Base-by-base conservation (phyloP, 2,888 invertebrate species). In the Cantharis lateralis region DNA sequence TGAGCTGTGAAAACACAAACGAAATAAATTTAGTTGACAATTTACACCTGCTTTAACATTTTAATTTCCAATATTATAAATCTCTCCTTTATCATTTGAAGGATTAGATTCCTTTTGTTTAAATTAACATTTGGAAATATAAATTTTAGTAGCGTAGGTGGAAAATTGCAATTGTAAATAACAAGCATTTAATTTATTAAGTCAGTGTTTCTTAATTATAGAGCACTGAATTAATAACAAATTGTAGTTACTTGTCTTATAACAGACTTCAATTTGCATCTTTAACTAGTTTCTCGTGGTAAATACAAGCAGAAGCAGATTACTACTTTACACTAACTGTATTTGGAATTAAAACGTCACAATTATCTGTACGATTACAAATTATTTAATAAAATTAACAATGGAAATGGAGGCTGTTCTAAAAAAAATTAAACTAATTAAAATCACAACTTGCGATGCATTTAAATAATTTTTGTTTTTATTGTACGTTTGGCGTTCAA, bases 261-360 rank as follows among this genome's bases (percentile, higher is more conserved):
- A 84, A 80, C 82, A 84, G 82, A 82, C 84, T 83, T 84, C 84
- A 85, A 85, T 85, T 85, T 85, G 83, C 85, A 85, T 85, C 82
- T 82, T 83, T 84, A 85, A 85, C 84, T 84, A 85, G 82, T 80
- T 81, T 82, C 81, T 80, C 78, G 77, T 80, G 77, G 81, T 80
- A 82, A 83, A 82, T 83, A 81, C 81, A 81, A 73, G 72, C 71
- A 78, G 76, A 74, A 79, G 81, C 80, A 81, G 76, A 66, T 66
- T 66, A 66, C 18, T 66, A 24, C 24, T 66, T 66, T 66, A 66
- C 64, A 24, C 64, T 66, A 66, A 66, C 64, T 66, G 64, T 66
- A 20, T 66, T 24, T 48, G 13, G n/a, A 48, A 48, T 48, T 48
- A 48, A 48, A 48, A 48, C 48, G 48, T 48, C 48, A 48, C 48